Percentiles rank a stretch among this genome's conserved stretches.
phyloP scores from a whole-genome alignment of 2,888 invertebrate species.

The Tortrix viridana region DNA sequence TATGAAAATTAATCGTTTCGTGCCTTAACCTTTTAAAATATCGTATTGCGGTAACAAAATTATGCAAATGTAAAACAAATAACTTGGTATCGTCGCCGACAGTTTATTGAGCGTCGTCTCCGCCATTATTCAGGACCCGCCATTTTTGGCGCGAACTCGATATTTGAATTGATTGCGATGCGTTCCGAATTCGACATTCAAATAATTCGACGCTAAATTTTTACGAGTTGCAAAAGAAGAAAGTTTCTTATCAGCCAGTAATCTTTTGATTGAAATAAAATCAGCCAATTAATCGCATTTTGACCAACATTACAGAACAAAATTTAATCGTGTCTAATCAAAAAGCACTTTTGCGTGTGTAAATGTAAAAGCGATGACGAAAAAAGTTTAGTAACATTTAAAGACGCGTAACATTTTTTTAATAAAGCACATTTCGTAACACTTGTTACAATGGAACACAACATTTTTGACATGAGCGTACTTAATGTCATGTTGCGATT shows the following conservation, averaged over 20 bases:
- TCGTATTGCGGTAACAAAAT: constrained; percentile 35
- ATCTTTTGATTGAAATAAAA: constrained; percentile 28
- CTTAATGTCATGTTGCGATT: constrained; percentile 60
- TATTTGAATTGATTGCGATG: constrained; percentile 37
- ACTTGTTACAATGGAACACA: constrained; percentile 54
- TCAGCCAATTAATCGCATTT: constrained; percentile 33
- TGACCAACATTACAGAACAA: constrained; percentile 29
- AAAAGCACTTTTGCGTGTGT: constrained; percentile 32
- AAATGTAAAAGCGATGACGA: constrained; percentile 22
- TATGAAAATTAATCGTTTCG: constrained; percentile 24
- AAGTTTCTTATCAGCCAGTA: constrained; percentile 21
- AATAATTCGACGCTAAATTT: constrained; percentile 19
- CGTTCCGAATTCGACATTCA: constrained; percentile 25
- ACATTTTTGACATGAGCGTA: constrained; percentile 58
- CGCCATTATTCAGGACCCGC: constrained; percentile 40
- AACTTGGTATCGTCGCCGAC: constrained; percentile 43
- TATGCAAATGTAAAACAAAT: constrained; percentile 55
- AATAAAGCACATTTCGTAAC: constrained; percentile 58
- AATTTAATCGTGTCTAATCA: constrained; percentile 26
- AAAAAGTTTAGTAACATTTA: constrained; percentile 35
- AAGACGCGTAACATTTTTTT: constrained; percentile 47
- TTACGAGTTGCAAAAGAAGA: neutral
- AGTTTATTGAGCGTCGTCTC: constrained; percentile 56
- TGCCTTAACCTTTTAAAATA: constrained; percentile 24
- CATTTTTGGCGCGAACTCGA: constrained; percentile 27